Base-by-base conservation (phyloP, 2,797 vertebrate species). In the Menidia menidia region DNA sequence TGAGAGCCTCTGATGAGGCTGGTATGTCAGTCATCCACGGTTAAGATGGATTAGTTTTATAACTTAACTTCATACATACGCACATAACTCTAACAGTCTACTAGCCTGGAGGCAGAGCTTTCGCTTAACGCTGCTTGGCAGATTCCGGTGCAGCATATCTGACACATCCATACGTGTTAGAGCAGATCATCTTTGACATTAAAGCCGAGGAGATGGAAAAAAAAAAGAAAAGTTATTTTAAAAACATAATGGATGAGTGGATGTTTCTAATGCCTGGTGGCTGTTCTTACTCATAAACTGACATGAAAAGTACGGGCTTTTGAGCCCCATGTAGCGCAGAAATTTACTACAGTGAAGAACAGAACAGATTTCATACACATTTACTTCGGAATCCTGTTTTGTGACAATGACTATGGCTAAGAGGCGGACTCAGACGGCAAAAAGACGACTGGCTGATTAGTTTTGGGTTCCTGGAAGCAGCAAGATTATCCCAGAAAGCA, bases 391-490 rank as follows among this genome's bases (percentile, higher is more conserved):
- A 84, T 73, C 43, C 25, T 5, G 9, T 56, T 82, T 83, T 64
- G 61, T 73, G 56, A 59, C 65, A 72, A 73, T 52, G 88, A 87
- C 86, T 71, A 69, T 75, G 67, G 70, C 66, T 73, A 68, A 84
- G 68, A 88, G 82, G 79, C 83, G 68, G 45, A 72, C 68, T 82
- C 66, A 75, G 72, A 74, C 81, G 80, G 81, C 67, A 81, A 85
- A 81, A 85, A 62, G 75, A 86, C 87, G 80, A 85, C 88, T 84
- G 72, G 65, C 73, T 89, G 92, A 94, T 94, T 93, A 93, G 88
- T 92, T 78, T 92, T 81, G 73, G 85, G 86, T 88, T 94, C 87
- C 89, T 87, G 78, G 80, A 92, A 87, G 83, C 87, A 73, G 84
- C 43, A 58, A 90, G 92, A 93, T 93, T 92, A 94, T 84, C 83